Evolutionary conservation across 92 coral and sea anemone species (phyloP).

Genomic region (Palythoa heliodiscus): DNA sequence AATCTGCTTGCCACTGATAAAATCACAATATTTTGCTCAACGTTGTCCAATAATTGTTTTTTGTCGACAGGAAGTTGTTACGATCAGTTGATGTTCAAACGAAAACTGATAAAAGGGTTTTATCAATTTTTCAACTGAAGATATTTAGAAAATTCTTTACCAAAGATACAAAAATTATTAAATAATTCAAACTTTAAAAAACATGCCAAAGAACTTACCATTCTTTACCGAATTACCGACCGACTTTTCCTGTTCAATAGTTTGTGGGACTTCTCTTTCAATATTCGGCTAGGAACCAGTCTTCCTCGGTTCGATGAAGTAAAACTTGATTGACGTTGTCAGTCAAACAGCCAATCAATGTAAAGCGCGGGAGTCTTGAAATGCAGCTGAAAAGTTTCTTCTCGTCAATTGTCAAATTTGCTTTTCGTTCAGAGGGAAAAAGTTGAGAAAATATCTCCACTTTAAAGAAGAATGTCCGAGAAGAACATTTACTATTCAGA

Average conservation of each 20-base stretch:
- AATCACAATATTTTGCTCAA: too few relatives aligned
- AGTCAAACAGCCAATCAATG: constrained; percentile 18
- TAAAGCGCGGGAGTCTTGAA: constrained; percentile 39
- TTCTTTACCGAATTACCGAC: not conserved
- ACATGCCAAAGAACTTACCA: not conserved
- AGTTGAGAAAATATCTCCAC: not conserved
- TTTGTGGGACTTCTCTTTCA: too few relatives aligned
- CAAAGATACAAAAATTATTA: too few relatives aligned
- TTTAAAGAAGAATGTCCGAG: constrained; percentile 62
- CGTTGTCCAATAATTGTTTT: too few relatives aligned
- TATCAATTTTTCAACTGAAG: too few relatives aligned
- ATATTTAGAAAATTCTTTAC: too few relatives aligned
- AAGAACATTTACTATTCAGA: constrained; percentile 87
- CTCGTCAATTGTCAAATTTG: too few relatives aligned
- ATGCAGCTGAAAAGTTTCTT: not conserved
- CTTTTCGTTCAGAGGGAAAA: not conserved
- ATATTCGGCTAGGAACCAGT: not conserved
- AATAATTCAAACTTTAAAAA: not conserved
- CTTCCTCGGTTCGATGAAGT: not conserved
- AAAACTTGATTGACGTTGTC: constrained; percentile 35
- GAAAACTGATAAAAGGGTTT: too few relatives aligned
- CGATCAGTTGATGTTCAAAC: too few relatives aligned
- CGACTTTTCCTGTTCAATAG: not conserved
- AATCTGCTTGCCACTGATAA: too few relatives aligned
- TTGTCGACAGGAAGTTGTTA: not conserved